A percentile compares a stretch with the other conserved stretches of the same genome.
Conservation (phyloP, 2,888 invertebrate genomes). For the Acleris laterana region DNA sequence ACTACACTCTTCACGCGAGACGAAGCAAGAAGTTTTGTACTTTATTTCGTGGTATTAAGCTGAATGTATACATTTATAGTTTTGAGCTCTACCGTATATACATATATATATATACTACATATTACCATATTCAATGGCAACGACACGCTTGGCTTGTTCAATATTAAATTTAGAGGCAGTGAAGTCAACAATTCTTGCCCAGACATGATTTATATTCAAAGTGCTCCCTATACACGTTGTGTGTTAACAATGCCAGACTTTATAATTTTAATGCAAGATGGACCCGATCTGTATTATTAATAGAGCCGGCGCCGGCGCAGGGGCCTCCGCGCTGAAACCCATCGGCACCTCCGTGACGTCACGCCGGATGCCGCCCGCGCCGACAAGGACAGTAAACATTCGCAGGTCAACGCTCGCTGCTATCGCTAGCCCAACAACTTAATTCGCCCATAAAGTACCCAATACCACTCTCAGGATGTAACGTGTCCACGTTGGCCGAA, state of each 20-base stretch:
- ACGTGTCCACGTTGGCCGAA: constrained; percentile 21
- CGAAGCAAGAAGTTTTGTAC: too few relatives aligned
- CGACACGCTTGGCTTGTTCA: too few relatives aligned
- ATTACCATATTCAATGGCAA: too few relatives aligned
- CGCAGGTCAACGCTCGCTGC: constrained; percentile 78
- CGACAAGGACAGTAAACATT: constrained; percentile 82
- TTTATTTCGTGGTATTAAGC: too few relatives aligned
- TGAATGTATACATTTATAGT: too few relatives aligned
- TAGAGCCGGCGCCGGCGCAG: constrained; percentile 14
- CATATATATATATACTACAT: too few relatives aligned
- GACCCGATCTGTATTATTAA: neutral
- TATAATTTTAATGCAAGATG: neutral
- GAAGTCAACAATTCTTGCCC: too few relatives aligned
- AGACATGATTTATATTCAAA: too few relatives aligned
- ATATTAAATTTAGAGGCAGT: too few relatives aligned
- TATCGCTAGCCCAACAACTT: constrained; percentile 60
- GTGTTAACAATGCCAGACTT: neutral
- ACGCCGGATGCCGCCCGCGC: constrained; percentile 60
- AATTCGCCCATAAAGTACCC: constrained; percentile 38
- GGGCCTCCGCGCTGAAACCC: constrained; percentile 73
- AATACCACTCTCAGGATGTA: constrained; percentile 21
- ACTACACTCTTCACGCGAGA: too few relatives aligned
- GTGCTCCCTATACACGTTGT: too few relatives aligned
- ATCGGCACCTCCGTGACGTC: constrained; percentile 82
- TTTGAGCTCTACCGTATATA: neutral